These are phyloP conservation scores for Scartelaos histophorus DNA, from an alignment of 2,113 vertebrate genomes.

Conservation along the genomic window DNA sequence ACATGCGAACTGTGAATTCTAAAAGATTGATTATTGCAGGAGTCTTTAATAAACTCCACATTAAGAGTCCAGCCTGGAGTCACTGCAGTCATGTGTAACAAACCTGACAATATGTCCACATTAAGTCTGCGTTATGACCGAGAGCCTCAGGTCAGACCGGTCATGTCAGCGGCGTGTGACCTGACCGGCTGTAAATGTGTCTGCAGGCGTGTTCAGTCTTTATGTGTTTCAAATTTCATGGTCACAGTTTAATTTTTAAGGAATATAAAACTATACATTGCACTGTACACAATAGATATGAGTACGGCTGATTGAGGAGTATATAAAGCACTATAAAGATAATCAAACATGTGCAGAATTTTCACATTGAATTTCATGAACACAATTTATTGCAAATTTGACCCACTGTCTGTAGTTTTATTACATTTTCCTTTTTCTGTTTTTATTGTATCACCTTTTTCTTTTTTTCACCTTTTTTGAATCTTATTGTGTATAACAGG, in stretches of 20 bases:
- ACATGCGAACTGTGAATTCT: too few species aligned
- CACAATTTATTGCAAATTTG: too few species aligned
- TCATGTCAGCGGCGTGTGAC: background rate
- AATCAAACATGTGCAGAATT: background rate
- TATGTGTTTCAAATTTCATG: background rate
- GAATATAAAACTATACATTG: too few species aligned
- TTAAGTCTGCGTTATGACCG: background rate
- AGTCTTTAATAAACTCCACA: too few species aligned
- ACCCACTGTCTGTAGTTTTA: background rate
- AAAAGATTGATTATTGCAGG: too few species aligned
- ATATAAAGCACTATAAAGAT: background rate
- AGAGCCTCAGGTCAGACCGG: background rate
- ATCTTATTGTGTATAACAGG: too few species aligned
- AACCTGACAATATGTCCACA: background rate
- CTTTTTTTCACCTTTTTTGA: too few species aligned
- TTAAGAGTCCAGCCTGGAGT: background rate
- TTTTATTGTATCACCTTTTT: too few species aligned
- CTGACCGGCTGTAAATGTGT: background rate
- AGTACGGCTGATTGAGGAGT: too few species aligned
- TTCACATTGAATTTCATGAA: background rate
- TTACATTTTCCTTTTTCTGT: background rate
- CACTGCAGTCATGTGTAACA: background rate
- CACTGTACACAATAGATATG: too few species aligned
- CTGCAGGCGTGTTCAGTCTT: background rate
- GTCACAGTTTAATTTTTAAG: too few species aligned